phyloP scores from a whole-genome alignment of 2,113 vertebrate species.

The Danionella cerebrum region DNA sequence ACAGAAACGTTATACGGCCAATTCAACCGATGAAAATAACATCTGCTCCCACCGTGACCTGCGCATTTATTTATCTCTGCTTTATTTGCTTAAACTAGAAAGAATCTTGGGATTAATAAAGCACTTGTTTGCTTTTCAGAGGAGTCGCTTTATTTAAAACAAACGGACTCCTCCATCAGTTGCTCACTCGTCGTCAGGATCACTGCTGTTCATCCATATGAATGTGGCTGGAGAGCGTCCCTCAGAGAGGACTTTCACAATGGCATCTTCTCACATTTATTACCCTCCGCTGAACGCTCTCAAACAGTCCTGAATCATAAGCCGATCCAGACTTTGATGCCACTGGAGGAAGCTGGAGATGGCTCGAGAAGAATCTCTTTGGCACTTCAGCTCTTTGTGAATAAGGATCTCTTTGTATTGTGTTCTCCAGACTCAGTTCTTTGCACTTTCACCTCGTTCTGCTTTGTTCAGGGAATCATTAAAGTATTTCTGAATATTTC shows the following conservation, averaged over 20 bases:
- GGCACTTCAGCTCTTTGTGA: constrained; percentile 61
- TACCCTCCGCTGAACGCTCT: constrained; percentile 21
- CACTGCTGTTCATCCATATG: constrained; percentile 32
- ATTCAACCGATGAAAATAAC: not conserved
- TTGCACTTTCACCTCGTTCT: constrained; percentile 20
- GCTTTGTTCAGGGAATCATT: constrained; percentile 71
- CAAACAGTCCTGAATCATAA: constrained; percentile 29
- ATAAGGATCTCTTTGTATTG: constrained; percentile 46
- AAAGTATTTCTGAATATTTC: constrained; percentile 84
- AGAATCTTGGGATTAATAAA: constrained; percentile 21
- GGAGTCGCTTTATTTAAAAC: not conserved
- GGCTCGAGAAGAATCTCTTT: constrained; percentile 48
- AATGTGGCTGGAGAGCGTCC: constrained; percentile 11
- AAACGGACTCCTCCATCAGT: not conserved
- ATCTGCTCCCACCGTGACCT: not conserved
- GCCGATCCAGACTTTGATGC: constrained; percentile 32
- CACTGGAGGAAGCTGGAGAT: constrained; percentile 38
- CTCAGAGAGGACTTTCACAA: constrained; percentile 32
- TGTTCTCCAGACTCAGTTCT: constrained; percentile 51
- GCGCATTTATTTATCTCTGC: constrained; percentile 15
- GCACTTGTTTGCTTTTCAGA: constrained; percentile 23
- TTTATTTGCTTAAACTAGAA: constrained; percentile 19
- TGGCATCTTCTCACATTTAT: constrained; percentile 36
- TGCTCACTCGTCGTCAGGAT: not conserved
- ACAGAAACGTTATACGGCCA: not conserved